Base-by-base conservation (phyloP, 2,113 vertebrate genomes). In the Caranx ignobilis region DNA sequence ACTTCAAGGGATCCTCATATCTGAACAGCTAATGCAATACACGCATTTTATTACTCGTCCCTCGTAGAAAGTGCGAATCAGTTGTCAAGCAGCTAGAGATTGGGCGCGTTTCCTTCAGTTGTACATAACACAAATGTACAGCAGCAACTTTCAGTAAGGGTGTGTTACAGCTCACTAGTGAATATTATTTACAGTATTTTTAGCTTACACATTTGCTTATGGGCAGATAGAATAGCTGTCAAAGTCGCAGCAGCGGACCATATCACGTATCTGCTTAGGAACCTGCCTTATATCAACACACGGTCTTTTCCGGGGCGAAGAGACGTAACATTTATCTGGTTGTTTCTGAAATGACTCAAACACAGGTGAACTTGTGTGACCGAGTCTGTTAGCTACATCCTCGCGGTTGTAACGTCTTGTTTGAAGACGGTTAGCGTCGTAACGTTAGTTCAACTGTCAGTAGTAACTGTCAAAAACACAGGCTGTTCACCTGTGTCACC, bases 381-480 rank as follows among this genome's bases (percentile, higher is more conserved):
- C 21, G 11, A 68, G 4, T 32, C 5, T 34, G 7, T 5, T 35
- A n/a, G 48, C 35, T 11, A 19, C 11, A 37, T 54, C 39, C 3
- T n/a, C 34, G 15, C 11, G 3, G 65, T 31, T 60, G 7, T 47
- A 18, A 31, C 1, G 16, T 35, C 3, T 4, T 5, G 45, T 78
- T n/a, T 16, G 39, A 26, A n/a, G 43, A 64, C 54, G 45, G 52
- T 55, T 50, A 48, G 34, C 48, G 1, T n/a, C 31, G 61, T 15
- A 21, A 19, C 8, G 21, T 37, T 9, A 48, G 13, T 67, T 56
- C 37, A n/a, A 31, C 41, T 39, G 41, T 26, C 59, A 52, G 21
- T 3, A 52, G 21, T 3, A 82, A 63, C 34, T 66, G 75, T 76
- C 31, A 65, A n/a, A 35, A 76, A 56, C 35, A 43, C 31, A 34